These are phyloP conservation scores for Micrasema minimum DNA, from an alignment of 1,140 invertebrate genomes.

Conservation along the genomic window DNA sequence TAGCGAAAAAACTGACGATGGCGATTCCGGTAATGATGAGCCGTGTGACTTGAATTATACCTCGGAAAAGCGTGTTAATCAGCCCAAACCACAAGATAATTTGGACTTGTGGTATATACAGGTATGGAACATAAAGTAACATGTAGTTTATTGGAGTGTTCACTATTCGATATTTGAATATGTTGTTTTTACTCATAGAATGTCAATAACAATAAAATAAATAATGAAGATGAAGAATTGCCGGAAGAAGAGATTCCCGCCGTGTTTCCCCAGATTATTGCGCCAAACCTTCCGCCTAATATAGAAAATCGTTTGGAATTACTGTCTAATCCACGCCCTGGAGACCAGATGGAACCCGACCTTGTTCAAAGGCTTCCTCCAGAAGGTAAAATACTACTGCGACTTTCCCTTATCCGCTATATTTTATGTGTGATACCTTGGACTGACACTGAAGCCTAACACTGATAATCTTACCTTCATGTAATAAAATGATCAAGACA, in stretches of 20 bases:
- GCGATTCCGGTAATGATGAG: slow-evolving; percentile 94
- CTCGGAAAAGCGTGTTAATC: slow-evolving; percentile 42
- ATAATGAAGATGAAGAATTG: slow-evolving; percentile 49
- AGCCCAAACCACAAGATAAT: slow-evolving; percentile 42
- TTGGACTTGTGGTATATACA: slow-evolving; percentile 40
- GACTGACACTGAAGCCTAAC: no score
- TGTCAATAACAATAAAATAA: slow-evolving; percentile 29
- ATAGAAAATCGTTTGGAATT: slow-evolving; percentile 53
- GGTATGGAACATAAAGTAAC: slow-evolving; percentile 15
- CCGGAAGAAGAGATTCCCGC: slow-evolving; percentile 24
- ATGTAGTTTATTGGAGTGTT: not conserved
- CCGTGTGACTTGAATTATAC: slow-evolving; percentile 78
- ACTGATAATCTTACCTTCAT: no score
- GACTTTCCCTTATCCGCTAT: no score
- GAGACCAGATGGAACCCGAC: slow-evolving; percentile 46
- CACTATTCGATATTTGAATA: no score
- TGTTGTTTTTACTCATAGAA: slow-evolving; percentile 24
- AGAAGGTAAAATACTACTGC: slow-evolving; percentile 49
- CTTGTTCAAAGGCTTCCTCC: slow-evolving; percentile 51
- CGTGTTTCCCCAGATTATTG: slow-evolving; percentile 34
- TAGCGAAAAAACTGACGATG: slow-evolving; percentile 86
- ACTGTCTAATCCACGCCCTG: slow-evolving; percentile 46
- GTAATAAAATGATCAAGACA: no score
- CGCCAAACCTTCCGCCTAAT: slow-evolving; percentile 51
- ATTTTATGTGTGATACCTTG: no score